Percentiles rank a stretch among this genome's conserved stretches.
Conservation (phyloP, 2,113 vertebrate genomes). For the Anthoscopus minutus region DNA sequence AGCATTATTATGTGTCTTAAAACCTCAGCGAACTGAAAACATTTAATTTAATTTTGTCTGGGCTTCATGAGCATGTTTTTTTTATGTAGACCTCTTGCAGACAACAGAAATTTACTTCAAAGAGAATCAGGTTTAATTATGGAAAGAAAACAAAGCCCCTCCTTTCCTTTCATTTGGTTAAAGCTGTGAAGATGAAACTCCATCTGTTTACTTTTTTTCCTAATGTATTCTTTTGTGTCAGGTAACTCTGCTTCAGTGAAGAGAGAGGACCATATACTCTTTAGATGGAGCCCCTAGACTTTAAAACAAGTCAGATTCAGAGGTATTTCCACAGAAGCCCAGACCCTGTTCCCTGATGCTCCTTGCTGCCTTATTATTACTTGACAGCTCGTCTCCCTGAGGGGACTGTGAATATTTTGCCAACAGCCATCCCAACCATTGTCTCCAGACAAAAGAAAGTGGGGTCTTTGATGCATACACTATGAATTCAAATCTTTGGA, state of each 20-base stretch:
- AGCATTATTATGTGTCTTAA: background rate
- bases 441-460: slow-evolving; percentile 24
- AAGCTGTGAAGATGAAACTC: background rate
- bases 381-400: background rate
- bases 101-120: background rate
- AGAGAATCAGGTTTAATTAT: background rate
- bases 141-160: background rate
- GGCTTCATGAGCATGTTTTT: background rate
- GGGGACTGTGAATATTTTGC: slow-evolving; percentile 30
- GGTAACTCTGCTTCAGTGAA: background rate
- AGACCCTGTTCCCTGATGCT: background rate
- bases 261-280: background rate
- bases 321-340: background rate
- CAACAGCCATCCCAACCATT: background rate
- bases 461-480: background rate
- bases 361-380: slow-evolving; percentile 25
- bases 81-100: background rate
- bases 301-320: background rate
- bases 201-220: background rate
- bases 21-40: background rate
- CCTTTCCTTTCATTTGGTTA: background rate
- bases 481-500: background rate
- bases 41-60: background rate
- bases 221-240: background rate
- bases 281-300: background rate